Evolutionary conservation across 2,797 vertebrate species (phyloP), one percentile per base, ranked within the genome.

Genomic region (Catamblyrhynchus diadema): DNA sequence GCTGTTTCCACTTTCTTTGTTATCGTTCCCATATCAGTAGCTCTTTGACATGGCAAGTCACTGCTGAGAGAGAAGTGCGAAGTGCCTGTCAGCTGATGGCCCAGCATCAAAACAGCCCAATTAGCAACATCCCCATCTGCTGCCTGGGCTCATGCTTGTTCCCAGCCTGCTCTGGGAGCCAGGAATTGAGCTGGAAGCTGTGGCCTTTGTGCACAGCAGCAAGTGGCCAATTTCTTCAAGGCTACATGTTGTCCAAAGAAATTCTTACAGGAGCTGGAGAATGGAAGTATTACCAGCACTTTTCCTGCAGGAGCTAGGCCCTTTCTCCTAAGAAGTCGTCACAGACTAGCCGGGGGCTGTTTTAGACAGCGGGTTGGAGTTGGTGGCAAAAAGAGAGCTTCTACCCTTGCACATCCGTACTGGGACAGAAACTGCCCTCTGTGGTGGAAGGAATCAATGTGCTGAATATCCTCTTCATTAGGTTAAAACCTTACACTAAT

Each of bases 21-120:
- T 90, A 67, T 30, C 28, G 1, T 67, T 87, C 33, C 61, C n/a
- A 6, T 72, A 82, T 87, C 37, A 54, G 60, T 28, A 83, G 39
- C 35, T 91, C 71, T 94, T 75, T 51, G 67, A 71, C 45, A 50
- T 12, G 23, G 64, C 48, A 82, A 78, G 85, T 69, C 75, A 69
- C 28, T 62, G 50, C 42, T 27, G 67, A 89, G 78, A 71, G 18
- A 57, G 44, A 84, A 87, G 57, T 41, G 35, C 0, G 1, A 93
- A 67, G 30, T 93, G 48, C 71, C 72, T 93, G 78, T 82, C 53
- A 73, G 67, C 0, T 37, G 42, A 95, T 88, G 79, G 79, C 65
- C 71, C 57, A 71, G 48, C 67, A 75, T 71, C 90, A 93, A 95
- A 95, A 67, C 56, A 80, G 73, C 64, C 44, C 67, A 61, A 88